Evolutionary conservation across 2,888 invertebrate genomes (phyloP).

Genomic region (Chaitophorus viminalis): DNA sequence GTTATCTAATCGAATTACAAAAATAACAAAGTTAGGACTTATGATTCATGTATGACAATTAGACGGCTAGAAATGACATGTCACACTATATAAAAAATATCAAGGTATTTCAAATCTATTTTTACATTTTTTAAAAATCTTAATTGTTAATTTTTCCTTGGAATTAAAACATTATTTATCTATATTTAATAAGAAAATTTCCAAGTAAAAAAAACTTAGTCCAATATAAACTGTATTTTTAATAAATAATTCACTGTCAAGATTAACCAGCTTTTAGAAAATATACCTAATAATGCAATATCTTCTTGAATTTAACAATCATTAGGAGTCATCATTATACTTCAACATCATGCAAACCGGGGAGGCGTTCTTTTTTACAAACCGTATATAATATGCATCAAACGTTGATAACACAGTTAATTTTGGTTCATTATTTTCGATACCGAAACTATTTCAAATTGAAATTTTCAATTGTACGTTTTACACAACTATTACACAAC

Average conservation of each 20-base stretch:
- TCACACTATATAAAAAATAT: neutral
- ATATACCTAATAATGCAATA: neutral
- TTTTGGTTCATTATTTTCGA: constrained; percentile 35
- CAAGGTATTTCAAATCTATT: neutral
- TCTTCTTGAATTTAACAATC: constrained; percentile 20
- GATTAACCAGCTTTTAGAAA: constrained; percentile 24
- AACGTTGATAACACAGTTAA: constrained; percentile 42
- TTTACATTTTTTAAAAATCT: neutral
- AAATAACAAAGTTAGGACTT: neutral
- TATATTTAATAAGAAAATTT: neutral
- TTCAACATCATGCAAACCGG: neutral
- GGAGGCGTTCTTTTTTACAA: neutral
- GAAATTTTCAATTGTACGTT: neutral
- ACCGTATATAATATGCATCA: neutral
- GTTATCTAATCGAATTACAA: neutral
- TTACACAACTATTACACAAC: neutral
- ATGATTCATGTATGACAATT: neutral
- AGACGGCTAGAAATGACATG: neutral
- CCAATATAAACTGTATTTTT: neutral
- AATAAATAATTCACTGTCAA: neutral
- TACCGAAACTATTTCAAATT: constrained; percentile 9
- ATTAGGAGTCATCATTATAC: constrained; percentile 38
- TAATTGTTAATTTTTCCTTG: neutral
- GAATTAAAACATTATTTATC: neutral
- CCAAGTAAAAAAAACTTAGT: neutral